Conservation (phyloP, 2,797 vertebrate species). For the Melanotaenia pygmaea region DNA sequence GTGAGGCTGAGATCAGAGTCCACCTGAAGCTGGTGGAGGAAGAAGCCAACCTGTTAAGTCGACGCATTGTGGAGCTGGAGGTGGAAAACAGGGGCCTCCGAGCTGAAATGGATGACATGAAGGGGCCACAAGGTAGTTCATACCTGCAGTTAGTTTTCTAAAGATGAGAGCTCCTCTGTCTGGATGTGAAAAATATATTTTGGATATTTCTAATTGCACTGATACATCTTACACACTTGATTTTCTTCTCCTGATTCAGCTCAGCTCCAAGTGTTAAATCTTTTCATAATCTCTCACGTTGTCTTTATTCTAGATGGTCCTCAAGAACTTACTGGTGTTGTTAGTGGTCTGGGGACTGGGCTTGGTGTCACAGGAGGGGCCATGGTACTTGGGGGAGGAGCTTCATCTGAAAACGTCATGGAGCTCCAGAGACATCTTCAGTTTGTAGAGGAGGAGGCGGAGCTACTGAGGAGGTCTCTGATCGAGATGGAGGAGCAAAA, state of each 20-base stretch:
- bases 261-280: background rate
- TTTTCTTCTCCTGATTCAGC: background rate
- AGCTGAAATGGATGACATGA: conserved; percentile 97
- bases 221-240: background rate
- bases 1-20: conserved; percentile 93
- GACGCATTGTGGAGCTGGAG: conserved; percentile 96
- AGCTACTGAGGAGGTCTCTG: conserved; percentile 92
- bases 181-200: background rate
- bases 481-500: conserved; percentile 98
- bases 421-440: conserved; percentile 96
- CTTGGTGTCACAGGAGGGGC: conserved; percentile 57
- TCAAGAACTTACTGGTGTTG: conserved; percentile 82
- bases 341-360: conserved; percentile 78
- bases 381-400: conserved; percentile 74
- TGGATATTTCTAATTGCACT: background rate
- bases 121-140: conserved; percentile 76
- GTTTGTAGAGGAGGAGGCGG: conserved; percentile 98
- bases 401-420: conserved; percentile 88
- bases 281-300: conserved; percentile 2
- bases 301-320: conserved; percentile 49
- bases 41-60: conserved; percentile 96
- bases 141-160: background rate
- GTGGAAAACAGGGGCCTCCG: conserved; percentile 96
- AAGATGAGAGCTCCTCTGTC: background rate
- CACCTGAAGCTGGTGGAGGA: conserved; percentile 98